These are phyloP conservation scores for Syngnathoides biaculeatus DNA, from an alignment of 2,113 vertebrate species.

Conservation along the genomic window DNA sequence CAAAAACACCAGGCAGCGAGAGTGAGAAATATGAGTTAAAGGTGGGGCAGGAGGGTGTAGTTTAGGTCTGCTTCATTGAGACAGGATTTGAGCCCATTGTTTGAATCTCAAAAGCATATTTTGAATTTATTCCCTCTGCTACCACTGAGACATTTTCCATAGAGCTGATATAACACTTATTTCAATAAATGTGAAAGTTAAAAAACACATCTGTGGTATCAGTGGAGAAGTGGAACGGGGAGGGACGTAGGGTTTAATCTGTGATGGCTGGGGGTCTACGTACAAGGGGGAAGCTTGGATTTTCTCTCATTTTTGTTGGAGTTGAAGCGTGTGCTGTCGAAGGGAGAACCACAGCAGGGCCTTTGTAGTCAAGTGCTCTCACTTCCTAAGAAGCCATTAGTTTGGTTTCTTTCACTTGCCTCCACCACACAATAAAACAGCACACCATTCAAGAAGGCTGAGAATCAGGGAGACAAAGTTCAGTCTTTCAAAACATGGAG, in stretches of 20 bases:
- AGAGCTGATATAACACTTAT: conserved; percentile 34
- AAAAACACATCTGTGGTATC: conserved; percentile 53
- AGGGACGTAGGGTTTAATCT: conserved; percentile 30
- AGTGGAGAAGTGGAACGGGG: conserved; percentile 50
- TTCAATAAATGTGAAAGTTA: conserved; percentile 41
- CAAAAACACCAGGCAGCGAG: conserved; percentile 41
- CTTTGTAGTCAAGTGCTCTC: conserved; percentile 42
- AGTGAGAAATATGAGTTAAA: conserved; percentile 38
- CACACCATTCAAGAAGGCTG: conserved; percentile 16
- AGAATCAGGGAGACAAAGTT: conserved; percentile 14
- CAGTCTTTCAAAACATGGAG: conserved; percentile 30
- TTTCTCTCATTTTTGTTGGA: conserved; percentile 22
- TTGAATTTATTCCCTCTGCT: conserved; percentile 52
- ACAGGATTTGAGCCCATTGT: conserved; percentile 50
- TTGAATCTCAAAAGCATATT: conserved; percentile 52
- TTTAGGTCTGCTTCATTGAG: conserved; percentile 57
- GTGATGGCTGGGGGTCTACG: conserved; percentile 26
- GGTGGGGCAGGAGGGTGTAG: conserved; percentile 13
- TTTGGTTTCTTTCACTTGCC: conserved; percentile 28
- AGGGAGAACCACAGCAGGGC: conserved; percentile 37
- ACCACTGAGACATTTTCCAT: conserved; percentile 50
- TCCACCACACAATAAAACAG: conserved; percentile 23
- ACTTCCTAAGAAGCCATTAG: conserved; percentile 45
- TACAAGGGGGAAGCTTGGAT: conserved; percentile 29
- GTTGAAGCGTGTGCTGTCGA: conserved; percentile 41